Percentiles rank a stretch among this genome's conserved stretches.
phyloP scores from a whole-genome alignment of 2,888 invertebrate species.

The Napeogenes inachia region DNA sequence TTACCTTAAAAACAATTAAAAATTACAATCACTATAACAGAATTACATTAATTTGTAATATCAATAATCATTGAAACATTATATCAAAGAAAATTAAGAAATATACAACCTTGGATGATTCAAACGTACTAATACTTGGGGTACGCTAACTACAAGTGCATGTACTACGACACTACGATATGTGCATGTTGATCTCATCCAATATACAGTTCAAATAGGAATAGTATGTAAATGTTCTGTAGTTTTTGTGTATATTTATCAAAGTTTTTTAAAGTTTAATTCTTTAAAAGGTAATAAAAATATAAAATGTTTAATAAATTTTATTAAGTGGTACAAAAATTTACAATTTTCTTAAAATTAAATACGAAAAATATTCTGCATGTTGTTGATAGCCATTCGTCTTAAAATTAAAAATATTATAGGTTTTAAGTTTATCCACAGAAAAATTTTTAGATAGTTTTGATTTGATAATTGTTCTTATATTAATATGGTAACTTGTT shows the following conservation, averaged over 20 bases:
- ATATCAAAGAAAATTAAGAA: slow-evolving; percentile 13
- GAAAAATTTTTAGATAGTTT: background rate
- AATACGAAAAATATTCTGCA: slow-evolving; percentile 39
- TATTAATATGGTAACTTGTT: slow-evolving; percentile 46
- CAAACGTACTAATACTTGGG: background rate
- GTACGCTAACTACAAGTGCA: slow-evolving; percentile 20
- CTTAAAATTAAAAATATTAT: slow-evolving; percentile 9
- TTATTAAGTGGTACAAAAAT: slow-evolving; percentile 74
- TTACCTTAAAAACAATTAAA: slow-evolving; percentile 69
- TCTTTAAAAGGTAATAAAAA: slow-evolving; percentile 42
- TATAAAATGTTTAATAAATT: slow-evolving; percentile 54
- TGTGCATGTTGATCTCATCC: slow-evolving; percentile 1
- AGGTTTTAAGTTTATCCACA: slow-evolving; percentile 3
- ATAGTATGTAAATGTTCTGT: background rate
- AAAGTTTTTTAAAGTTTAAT: slow-evolving; percentile 6
- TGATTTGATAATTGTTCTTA: slow-evolving; percentile 30
- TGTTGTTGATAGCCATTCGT: slow-evolving; percentile 14
- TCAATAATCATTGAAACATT: background rate
- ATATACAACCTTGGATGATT: slow-evolving; percentile 32
- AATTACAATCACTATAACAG: background rate
- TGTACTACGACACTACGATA: slow-evolving; percentile 15
- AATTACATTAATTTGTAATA: background rate
- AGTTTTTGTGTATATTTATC: background rate
- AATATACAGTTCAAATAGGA: background rate
- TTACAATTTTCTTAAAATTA: slow-evolving; percentile 61